Base-by-base conservation (phyloP, 2,888 invertebrate species). In the Lepas anatifera region DNA sequence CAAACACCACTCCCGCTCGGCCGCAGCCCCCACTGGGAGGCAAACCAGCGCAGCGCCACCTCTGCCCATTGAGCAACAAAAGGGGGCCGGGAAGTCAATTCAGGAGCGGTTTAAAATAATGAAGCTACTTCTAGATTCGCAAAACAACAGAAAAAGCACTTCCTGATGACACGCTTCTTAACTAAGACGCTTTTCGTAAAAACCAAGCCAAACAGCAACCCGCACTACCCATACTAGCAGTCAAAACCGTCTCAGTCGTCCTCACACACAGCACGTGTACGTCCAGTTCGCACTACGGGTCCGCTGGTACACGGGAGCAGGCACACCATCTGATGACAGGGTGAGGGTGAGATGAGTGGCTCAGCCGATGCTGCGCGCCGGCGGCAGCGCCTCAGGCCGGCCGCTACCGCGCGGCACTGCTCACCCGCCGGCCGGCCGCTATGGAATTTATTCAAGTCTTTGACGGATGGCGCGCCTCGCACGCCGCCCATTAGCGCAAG, bases 51-150 rank as follows among this genome's bases (percentile, higher is more conserved):
- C n/a, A n/a, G n/a, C n/a, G n/a, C 25, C 16, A 32, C 29, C 7
- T 41, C 58, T 27, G 58, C 11, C 27, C 35, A 25, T 58, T 58
- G 58, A 58, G 58, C 58, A 58, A 58, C 58, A 22, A 58, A 52
- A 58, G 58, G 58, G 58, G 58, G 58, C 58, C 58, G 58, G 7
- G n/a, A 58, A n/a, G n/a, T n/a, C n/a, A n/a, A n/a, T n/a, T n/a
- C n/a, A n/a, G n/a, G n/a, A n/a, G n/a, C n/a, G n/a, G n/a, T n/a
- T n/a, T n/a, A n/a, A n/a, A n/a, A n/a, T n/a, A 58, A 58, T 35
- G 35, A 16, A 58, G 22, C 58, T 58, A 58, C 32, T 18, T 58
- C 35, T 32, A n/a, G n/a, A 58, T 18, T 25, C 10, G 58, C 58
- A 58, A 58, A n/a, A 48, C 48, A 48, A 48, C n/a, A 48, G 25